These are phyloP conservation scores for Eucriotettix oculatus DNA, from an alignment of 2,888 invertebrate genomes.

Conservation along the genomic window DNA sequence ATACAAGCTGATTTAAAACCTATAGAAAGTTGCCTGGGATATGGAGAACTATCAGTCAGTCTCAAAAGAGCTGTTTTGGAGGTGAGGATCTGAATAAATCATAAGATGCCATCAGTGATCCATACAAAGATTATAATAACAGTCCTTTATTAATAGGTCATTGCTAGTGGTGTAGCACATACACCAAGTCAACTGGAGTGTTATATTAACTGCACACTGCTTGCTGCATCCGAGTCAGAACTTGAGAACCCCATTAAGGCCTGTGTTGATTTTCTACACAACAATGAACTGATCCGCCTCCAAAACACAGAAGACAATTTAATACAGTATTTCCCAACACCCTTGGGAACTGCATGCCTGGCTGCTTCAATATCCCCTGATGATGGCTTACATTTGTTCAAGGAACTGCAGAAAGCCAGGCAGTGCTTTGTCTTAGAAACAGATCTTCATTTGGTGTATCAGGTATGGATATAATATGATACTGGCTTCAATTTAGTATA, in stretches of 20 bases:
- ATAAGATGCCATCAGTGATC: not conserved
- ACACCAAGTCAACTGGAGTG: constrained; percentile 51
- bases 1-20: constrained; percentile 51
- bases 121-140: not conserved
- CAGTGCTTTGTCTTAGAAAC: constrained; percentile 83
- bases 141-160: constrained; percentile 31
- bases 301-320: constrained; percentile 33
- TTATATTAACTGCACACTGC: constrained; percentile 68
- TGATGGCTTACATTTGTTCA: constrained; percentile 76
- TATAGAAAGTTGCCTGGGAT: constrained; percentile 66
- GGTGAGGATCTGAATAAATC: constrained; percentile 9
- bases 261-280: constrained; percentile 49
- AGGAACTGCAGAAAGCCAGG: constrained; percentile 77
- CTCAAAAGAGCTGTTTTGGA: constrained; percentile 25
- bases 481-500: too few relatives aligned
- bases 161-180: constrained; percentile 71
- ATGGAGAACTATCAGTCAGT: constrained; percentile 26
- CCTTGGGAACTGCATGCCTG: constrained; percentile 82
- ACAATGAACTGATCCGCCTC: constrained; percentile 61
- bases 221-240: constrained; percentile 25
- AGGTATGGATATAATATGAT: constrained; percentile 35
- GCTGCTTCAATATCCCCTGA: constrained; percentile 88
- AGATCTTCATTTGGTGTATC: constrained; percentile 86
- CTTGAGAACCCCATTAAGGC: constrained; percentile 27
- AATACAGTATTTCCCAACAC: constrained; percentile 52